These are phyloP conservation scores for Eretmodus cyanostictus DNA, from an alignment of 2,113 vertebrate species.

Conservation along the genomic window DNA sequence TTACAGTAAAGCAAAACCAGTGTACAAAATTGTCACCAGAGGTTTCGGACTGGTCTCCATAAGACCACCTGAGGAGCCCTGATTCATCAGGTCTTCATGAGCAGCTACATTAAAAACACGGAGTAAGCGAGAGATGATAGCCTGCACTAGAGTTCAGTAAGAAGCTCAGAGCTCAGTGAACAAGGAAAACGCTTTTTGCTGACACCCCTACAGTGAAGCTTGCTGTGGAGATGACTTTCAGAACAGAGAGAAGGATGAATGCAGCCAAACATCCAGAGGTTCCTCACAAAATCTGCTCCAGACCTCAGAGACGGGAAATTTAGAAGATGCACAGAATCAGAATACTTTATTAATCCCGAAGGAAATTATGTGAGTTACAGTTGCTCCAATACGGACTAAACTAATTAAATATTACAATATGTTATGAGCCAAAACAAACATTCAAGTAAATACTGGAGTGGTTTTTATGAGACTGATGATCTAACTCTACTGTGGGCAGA, in stretches of 20 bases:
- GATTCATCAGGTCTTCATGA: background rate
- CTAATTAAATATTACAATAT: too few species aligned
- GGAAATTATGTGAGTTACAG: background rate
- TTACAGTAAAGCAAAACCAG: background rate
- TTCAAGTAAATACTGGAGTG: background rate
- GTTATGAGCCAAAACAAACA: too few species aligned
- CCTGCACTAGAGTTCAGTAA: background rate
- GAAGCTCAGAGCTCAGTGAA: background rate
- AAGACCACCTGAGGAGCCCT: background rate
- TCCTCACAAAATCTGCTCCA: background rate
- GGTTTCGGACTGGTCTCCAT: background rate
- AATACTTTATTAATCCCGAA: background rate
- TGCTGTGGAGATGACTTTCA: background rate
- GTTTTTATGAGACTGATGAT: background rate
- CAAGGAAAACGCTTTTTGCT: background rate
- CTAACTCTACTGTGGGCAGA: background rate
- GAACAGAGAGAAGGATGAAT: background rate
- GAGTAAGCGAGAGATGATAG: background rate
- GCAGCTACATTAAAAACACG: background rate
- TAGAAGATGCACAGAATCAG: background rate
- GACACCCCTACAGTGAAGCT: background rate
- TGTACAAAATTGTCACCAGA: background rate
- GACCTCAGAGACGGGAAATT: background rate
- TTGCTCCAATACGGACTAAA: background rate
- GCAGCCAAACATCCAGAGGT: background rate